These are phyloP conservation scores for Calypte anna DNA, from an alignment of 2,113 vertebrate genomes.

Conservation along the genomic window DNA sequence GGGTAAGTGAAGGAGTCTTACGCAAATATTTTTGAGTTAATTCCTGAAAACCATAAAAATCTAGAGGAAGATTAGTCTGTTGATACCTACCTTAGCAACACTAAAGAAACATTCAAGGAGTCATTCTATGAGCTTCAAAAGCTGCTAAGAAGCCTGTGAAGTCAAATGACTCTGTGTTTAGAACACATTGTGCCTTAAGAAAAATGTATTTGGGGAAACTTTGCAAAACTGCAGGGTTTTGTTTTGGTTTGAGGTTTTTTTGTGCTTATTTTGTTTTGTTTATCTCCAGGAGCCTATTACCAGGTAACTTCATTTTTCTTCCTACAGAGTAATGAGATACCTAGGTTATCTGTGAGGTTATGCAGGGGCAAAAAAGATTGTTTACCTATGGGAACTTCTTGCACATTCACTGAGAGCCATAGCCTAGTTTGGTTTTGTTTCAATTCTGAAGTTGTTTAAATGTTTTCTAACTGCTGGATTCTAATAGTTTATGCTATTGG, in stretches of 20 bases:
- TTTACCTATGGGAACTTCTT: neutral
- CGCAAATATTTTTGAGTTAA: neutral
- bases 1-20: neutral
- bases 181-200: neutral
- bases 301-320: neutral
- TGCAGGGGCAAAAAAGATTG: neutral
- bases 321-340: neutral
- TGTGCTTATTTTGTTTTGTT: neutral
- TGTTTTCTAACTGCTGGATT: neutral
- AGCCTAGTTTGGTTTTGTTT: neutral
- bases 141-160: neutral
- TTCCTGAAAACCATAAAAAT: neutral
- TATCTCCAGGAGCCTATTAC: neutral
- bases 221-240: neutral
- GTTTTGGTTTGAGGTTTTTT: rapidly evolving
- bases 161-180: neutral
- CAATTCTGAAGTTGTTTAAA: neutral
- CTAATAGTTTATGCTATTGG: neutral
- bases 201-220: neutral
- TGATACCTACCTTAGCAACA: neutral
- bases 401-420: neutral
- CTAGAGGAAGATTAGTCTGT: neutral
- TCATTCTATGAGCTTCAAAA: neutral
- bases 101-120: neutral
- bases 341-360: neutral